These are phyloP conservation scores for Falco biarmicus DNA, from an alignment of 2,797 vertebrate genomes.

Conservation along the genomic window DNA sequence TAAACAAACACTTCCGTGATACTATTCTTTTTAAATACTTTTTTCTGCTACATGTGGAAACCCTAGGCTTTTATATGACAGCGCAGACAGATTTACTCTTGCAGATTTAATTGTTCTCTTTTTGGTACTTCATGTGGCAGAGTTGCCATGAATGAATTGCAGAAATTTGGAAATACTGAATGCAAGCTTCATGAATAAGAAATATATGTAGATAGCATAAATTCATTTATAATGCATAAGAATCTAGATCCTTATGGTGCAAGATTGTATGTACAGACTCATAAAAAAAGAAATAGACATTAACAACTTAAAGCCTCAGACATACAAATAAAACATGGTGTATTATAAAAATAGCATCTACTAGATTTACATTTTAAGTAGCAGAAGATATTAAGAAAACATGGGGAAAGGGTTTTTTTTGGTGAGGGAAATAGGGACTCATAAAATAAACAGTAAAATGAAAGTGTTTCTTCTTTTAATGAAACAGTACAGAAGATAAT, in stretches of 20 bases:
- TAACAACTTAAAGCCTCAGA: background rate
- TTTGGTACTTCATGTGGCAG: background rate
- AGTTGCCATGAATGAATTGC: background rate
- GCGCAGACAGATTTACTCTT: background rate
- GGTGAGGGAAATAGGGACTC: background rate
- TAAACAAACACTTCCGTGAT: background rate
- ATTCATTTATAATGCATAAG: background rate
- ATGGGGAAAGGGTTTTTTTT: background rate
- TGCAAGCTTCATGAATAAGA: background rate
- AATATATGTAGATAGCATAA: background rate
- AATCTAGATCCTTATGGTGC: background rate
- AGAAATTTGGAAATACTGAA: background rate
- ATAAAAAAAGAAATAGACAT: background rate
- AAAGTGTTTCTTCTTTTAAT: background rate
- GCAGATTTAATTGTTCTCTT: background rate
- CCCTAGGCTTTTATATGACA: background rate
- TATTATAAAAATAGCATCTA: background rate
- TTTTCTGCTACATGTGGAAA: background rate
- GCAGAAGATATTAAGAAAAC: background rate
- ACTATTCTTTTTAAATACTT: background rate
- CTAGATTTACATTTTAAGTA: background rate
- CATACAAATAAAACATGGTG: background rate
- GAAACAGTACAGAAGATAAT: background rate
- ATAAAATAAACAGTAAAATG: background rate
- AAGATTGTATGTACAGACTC: background rate